phyloP scores from a whole-genome alignment of 2,797 vertebrate species.

The Lutjanus argentimaculatus region DNA sequence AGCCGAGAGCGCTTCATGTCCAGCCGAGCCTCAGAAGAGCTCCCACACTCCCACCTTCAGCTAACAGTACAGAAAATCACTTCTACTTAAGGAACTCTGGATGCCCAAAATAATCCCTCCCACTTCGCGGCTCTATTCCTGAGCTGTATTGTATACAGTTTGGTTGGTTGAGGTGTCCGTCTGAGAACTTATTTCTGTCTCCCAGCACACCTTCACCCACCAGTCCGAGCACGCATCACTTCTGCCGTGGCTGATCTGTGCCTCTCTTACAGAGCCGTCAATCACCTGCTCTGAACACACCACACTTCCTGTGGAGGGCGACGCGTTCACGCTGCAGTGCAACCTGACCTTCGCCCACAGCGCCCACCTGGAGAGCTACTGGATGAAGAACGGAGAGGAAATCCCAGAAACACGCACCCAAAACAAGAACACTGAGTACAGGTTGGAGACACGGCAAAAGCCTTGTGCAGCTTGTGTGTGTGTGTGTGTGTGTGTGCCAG shows the following conservation, averaged over 20 bases:
- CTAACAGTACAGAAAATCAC: slow-evolving; percentile 15
- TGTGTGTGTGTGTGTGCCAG: not conserved
- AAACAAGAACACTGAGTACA: slow-evolving; percentile 88
- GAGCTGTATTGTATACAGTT: slow-evolving; percentile 12
- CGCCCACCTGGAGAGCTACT: slow-evolving; percentile 86
- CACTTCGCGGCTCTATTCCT: slow-evolving; percentile 41
- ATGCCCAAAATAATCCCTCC: slow-evolving; percentile 49
- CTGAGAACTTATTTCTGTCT: slow-evolving; percentile 33
- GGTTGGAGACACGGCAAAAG: slow-evolving; percentile 76
- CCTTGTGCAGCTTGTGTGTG: not conserved
- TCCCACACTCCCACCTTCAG: slow-evolving; percentile 17
- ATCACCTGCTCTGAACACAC: slow-evolving; percentile 90
- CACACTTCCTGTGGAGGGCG: slow-evolving; percentile 78
- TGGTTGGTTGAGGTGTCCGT: slow-evolving; percentile 8
- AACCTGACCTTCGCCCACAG: slow-evolving; percentile 91
- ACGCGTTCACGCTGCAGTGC: slow-evolving; percentile 90
- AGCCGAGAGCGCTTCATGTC: slow-evolving; percentile 5
- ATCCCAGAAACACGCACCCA: slow-evolving; percentile 84
- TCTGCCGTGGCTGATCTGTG: slow-evolving; percentile 48
- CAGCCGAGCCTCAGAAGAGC: not conserved
- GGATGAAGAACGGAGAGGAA: slow-evolving; percentile 96
- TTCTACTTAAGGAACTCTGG: slow-evolving; percentile 33
- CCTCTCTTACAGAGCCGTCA: slow-evolving; percentile 90
- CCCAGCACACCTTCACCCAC: slow-evolving; percentile 31
- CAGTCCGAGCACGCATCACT: slow-evolving; percentile 12